Evolutionary conservation across 2,888 invertebrate genomes (phyloP), one percentile per base, ranked within the genome.

Genomic region (Drosophila hamatofila): DNA sequence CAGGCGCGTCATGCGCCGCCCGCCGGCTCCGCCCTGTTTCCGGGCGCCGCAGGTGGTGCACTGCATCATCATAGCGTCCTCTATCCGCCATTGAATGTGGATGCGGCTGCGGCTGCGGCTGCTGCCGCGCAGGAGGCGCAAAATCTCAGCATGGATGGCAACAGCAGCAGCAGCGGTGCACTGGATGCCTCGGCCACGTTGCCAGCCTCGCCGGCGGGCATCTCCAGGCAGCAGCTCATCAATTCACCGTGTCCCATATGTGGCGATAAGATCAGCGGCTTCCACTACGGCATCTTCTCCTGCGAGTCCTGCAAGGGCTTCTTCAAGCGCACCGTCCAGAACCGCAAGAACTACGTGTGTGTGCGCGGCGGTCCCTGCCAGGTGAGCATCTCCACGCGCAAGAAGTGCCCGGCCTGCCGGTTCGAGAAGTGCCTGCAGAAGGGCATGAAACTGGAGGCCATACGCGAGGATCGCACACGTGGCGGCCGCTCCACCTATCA

Each of bases 241-340:
- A 97, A 97, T 92, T 97, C 98, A 82, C 98, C 98, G 0, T 98
- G 98, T 91, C 98, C 98, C 16, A 98, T 98, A 63, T 98, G 98
- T 92, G 98, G 97, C 4, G 98, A 98, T 93, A 97, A 98, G 92
- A 98, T 98, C 91, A 97, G 97, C 83, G 98, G 99, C 33, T 99
- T 98, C 93, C 99, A 99, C 93, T 99, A 99, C 93, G 99, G 99
- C 14, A 98, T 98, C 87, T 98, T 98, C 94, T 98, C 98, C 14
- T 99, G 99, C 93, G 99, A 99, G 92, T 98, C 98, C 23, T 99
- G 99, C 93, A 99, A 99, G 93, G 98, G 98, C 3, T 99, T 99
- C 94, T 99, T 99, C 94, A 99, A 99, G 93, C 94, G 99, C 72
- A 99, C 98, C 23, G 98, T 99, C n/a, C 99, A 99, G 94, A 99